Base-by-base conservation (phyloP, 2,888 invertebrate species). In the Bruchidius siliquastri region DNA sequence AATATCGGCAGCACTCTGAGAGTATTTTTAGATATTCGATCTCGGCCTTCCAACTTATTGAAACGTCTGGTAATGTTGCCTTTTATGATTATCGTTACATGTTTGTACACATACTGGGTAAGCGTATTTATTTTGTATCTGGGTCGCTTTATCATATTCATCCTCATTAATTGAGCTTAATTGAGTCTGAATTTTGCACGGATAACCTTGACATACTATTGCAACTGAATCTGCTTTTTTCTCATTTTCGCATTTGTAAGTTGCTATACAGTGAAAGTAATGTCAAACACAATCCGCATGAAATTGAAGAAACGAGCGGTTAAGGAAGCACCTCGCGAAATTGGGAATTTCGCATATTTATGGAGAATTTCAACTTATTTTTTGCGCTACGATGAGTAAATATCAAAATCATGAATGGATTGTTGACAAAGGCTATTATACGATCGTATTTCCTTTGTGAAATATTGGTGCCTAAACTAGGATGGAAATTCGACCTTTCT, bases 71-170 rank as follows among this genome's bases (percentile, higher is more conserved):
- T 49, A 49, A 13, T 66, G 72, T 72, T 72, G 49, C 49, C 49
- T 49, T 49, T 49, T 49, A 49, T 49, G 49, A 49, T 49, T 49
- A 72, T 72, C 73, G 74, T 76, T 76, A 74, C 74, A 74, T 73
- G 75, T 78, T 77, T 78, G 76, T 78, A 76, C 76, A 76, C 74
- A 76, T 1, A 49, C 49, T 73, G 75, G 76, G 74, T 77, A 49
- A 49, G 74, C 78, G 73, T 79, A 72, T 79, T 78, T 75, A 78
- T 79, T 76, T 74, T 73, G 74, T 76, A 80, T 78, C 79, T 80
- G 76, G 80, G 80, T 79, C 79, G 76, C 77, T 75, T 80, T 80
- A 80, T 80, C 80, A 78, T 78, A 78, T 78, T 80, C 49, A 79
- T 80, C 79, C 78, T 78, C 49, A 49, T 77, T 80, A 80, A 80